Conservation (phyloP, 2,888 invertebrate genomes). For the Lacanobia oleracea region DNA sequence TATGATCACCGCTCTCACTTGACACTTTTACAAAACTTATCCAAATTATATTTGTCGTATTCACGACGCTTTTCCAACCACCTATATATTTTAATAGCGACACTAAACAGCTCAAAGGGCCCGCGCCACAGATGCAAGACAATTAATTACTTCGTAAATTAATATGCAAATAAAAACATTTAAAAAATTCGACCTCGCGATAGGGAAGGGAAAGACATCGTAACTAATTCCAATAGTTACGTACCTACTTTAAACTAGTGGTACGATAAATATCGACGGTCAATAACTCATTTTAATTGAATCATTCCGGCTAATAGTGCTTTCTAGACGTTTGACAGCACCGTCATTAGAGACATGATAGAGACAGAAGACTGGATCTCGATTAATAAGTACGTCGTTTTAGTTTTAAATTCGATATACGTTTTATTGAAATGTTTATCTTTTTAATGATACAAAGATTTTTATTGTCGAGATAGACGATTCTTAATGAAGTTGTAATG, state of each 20-base stretch:
- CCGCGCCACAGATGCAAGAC: conserved; percentile 51
- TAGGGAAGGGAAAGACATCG: conserved; percentile 62
- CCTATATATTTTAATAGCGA: conserved; percentile 53
- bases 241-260: conserved; percentile 62
- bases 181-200: conserved; percentile 51
- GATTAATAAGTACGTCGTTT: conserved; percentile 75
- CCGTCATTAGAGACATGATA: conserved; percentile 82
- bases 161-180: conserved; percentile 65
- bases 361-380: conserved; percentile 76
- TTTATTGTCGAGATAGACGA: conserved; percentile 54
- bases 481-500: conserved; percentile 56
- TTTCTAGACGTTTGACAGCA: conserved; percentile 86
- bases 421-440: conserved; percentile 61
- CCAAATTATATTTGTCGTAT: conserved; percentile 39
- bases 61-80: conserved; percentile 30
- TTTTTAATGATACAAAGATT: conserved; percentile 57
- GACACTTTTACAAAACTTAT: conserved; percentile 54
- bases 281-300: conserved; percentile 88
- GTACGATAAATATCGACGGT: conserved; percentile 75
- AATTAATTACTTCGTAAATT: conserved; percentile 66
- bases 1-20: conserved; percentile 46
- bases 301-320: conserved; percentile 85
- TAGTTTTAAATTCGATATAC: conserved; percentile 58
- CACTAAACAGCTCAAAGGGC: conserved; percentile 59
- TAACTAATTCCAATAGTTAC: conserved; percentile 62